Evolutionary conservation across 2,888 invertebrate species (phyloP), one percentile per base, ranked within the genome.

Genomic region (Yponomeuta plumbellus): DNA sequence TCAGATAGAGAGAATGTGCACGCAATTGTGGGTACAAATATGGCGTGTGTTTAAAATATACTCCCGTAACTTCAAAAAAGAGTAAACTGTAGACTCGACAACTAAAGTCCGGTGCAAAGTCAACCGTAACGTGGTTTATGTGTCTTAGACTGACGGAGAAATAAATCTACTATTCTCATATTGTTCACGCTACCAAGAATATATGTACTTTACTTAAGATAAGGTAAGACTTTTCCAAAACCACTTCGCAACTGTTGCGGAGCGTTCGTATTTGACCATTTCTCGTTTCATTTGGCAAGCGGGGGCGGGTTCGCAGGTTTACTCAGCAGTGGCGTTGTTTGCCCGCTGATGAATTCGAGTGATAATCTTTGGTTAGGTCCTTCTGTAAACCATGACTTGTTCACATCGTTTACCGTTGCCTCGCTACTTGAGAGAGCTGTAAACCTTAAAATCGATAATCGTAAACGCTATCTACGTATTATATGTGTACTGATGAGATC

Each of bases 291-390:
- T 65, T 67, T 65, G 61, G 26, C 23, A 34, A 65, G 61, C 61
- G 34, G 5, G 34, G 40, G 56, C 52, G 26, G 52, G 61, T 39
- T 17, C 3, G 34, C 13, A 76, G 81, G 82, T 85, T 86, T 84
- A 79, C 78, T 82, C 74, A 83, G 75, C 80, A 81, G 69, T 59
- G 67, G 75, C 73, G 40, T 71, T 87, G 80, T 88, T 88, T 88
- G 84, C 86, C 77, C 80, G 81, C 77, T 84, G 83, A 85, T 85
- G 81, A 85, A 86, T 86, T 85, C 82, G 79, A 79, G 78, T 77
- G 76, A 80, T 73, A 81, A 78, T 77, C 77, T 86, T 85, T 83
- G 81, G 84, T 86, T 86, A 86, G 86, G 83, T 84, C 81, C 77
- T 74, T 64, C 61, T 69, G 64, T 69, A 66, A 65, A 69, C 22